Evolutionary conservation across 2,888 invertebrate species (phyloP).

Genomic region (Schizaphis graminum): DNA sequence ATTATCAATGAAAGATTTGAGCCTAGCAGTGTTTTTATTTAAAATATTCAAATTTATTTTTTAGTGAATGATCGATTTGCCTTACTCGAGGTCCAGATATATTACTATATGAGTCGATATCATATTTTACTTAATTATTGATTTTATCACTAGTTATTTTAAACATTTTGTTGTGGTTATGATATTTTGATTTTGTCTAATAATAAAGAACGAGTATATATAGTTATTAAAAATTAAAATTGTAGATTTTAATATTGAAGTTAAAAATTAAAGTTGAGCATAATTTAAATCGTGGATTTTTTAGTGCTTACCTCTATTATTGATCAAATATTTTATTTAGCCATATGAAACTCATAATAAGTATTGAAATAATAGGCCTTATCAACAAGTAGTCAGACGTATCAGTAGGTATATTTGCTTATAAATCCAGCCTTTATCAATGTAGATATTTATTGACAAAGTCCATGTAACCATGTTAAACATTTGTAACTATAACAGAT

Average conservation of each 20-base stretch:
- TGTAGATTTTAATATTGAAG: no score
- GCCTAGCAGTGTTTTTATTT: not conserved
- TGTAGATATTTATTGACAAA: not conserved
- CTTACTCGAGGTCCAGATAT: not conserved
- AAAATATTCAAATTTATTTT: not conserved
- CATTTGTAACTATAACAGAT: not conserved
- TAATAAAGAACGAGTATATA: not conserved
- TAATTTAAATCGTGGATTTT: not conserved
- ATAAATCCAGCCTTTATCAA: not conserved
- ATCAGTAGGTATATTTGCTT: not conserved
- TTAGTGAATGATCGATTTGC: not conserved
- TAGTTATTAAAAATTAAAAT: not conserved
- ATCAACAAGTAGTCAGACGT: not conserved
- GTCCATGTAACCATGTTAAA: not conserved
- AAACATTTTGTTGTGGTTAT: not conserved
- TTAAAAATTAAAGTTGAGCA: no score
- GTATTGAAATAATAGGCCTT: not conserved
- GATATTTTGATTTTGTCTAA: not conserved
- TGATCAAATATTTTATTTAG: not conserved
- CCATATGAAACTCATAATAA: not conserved
- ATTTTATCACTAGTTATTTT: not conserved
- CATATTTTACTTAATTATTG: not conserved
- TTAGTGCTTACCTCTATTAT: not conserved
- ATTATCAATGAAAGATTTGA: not conserved
- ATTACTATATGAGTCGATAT: not conserved